phyloP scores from a whole-genome alignment of 2,113 vertebrate species.

The Rhinolophus ferrumequinum region DNA sequence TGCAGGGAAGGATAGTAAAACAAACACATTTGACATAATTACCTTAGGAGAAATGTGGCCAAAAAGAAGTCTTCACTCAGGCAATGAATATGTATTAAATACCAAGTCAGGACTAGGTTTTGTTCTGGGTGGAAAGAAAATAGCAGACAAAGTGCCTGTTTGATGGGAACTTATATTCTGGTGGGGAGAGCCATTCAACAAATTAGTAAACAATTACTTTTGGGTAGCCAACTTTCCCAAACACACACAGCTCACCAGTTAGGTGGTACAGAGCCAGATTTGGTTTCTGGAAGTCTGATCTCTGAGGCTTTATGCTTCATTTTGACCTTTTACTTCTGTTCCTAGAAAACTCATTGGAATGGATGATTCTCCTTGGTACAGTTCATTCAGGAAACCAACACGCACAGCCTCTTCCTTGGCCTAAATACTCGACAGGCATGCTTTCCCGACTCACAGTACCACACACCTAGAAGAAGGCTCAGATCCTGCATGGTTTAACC shows the following conservation, averaged over 20 bases:
- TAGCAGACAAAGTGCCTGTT: not conserved
- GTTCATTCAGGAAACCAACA: not conserved
- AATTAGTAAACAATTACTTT: not conserved
- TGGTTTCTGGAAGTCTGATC: not conserved
- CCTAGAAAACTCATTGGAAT: not conserved
- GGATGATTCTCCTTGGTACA: not conserved
- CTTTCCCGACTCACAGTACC: not conserved
- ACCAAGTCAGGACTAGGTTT: not conserved
- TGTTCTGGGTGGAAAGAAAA: not conserved
- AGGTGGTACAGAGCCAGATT: not conserved
- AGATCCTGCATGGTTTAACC: not conserved
- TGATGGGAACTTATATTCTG: not conserved
- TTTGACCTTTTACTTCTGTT: not conserved
- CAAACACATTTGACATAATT: not conserved
- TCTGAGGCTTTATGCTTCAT: not conserved
- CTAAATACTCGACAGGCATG: not conserved
- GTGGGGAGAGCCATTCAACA: not conserved
- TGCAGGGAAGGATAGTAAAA: not conserved
- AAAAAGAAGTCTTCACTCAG: not conserved
- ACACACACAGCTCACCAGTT: not conserved
- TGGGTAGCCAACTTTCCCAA: not conserved
- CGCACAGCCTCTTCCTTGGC: not conserved
- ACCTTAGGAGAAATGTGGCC: not conserved
- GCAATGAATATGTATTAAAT: not conserved
- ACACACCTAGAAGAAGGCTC: not conserved